These are phyloP conservation scores for Zaprionus ghesquierei DNA, from an alignment of 1,140 invertebrate genomes.

Conservation along the genomic window DNA sequence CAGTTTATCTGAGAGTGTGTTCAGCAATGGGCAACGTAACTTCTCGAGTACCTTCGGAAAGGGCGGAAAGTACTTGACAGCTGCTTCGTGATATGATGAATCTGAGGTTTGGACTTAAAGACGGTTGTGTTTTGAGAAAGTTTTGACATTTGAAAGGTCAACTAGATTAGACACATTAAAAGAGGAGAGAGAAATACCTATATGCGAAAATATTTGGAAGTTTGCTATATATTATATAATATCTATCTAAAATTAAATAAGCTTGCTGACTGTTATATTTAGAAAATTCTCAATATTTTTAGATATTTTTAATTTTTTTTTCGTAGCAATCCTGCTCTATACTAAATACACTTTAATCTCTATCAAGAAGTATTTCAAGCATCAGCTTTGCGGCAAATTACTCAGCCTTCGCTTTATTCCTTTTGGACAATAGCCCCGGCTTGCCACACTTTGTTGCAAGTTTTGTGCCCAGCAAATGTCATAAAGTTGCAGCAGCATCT, in stretches of 20 bases:
- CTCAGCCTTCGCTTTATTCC: constrained; percentile 19
- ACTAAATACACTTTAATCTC: background rate
- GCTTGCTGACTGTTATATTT: too few species aligned
- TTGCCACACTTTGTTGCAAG: constrained; percentile 42
- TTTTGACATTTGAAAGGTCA: background rate
- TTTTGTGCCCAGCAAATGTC: constrained; percentile 42
- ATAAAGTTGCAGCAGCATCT: constrained; percentile 47
- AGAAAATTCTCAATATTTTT: too few species aligned
- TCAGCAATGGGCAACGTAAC: background rate
- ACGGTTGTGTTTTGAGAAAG: background rate
- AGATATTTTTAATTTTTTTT: too few species aligned
- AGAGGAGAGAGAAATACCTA: too few species aligned
- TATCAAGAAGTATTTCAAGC: constrained; percentile 12
- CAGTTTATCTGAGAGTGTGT: background rate
- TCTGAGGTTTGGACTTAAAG: background rate
- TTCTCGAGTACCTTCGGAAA: background rate
- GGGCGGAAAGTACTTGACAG: background rate
- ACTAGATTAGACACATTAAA: too few species aligned
- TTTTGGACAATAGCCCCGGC: constrained; percentile 12
- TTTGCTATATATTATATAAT: too few species aligned
- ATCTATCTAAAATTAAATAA: too few species aligned
- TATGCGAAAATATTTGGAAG: too few species aligned
- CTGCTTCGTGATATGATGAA: background rate
- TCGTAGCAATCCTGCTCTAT: background rate
- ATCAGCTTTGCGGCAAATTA: constrained; percentile 19